Evolutionary conservation across 2,797 vertebrate genomes (phyloP), one percentile per base, ranked within the genome.

Genomic region (Pipistrellus pipistrellus): DNA sequence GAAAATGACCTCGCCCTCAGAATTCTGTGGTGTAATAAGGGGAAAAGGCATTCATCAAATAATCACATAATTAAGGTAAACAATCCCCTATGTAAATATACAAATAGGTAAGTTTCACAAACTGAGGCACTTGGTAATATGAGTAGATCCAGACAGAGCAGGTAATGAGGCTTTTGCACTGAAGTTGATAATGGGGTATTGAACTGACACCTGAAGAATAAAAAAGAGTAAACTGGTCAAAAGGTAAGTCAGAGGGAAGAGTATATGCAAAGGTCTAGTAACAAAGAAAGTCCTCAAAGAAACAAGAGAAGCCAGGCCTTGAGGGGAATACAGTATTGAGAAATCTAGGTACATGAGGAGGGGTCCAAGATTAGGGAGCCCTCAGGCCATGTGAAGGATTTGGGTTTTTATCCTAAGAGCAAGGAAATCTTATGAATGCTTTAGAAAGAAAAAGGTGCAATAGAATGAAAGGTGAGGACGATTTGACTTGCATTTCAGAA

Each of bases 31-130:
- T 76, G 25, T 86, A 73, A 75, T 18, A 44, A 87, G 7, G 41
- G 17, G 0, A 23, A 71, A 75, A 83, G 20, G 14, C 11, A 76
- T 89, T 64, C 78, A 73, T 55, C 35, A 72, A 87, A 57, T 64
- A 89, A 73, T 55, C 35, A 72, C 84, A 57, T 64, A 89, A 93
- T 90, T 85, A 89, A 93, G 62, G 59, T 10, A 87, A 84, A 62
- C 62, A 71, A 55, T 51, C 12, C 18, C 4, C 86, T 76, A 30
- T 53, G 0, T 84, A 86, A 68, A 88, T 64, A 84, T 9, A 62
- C 17, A 91, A 38, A 85, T 46, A 80, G 55, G n/a, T 57, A 81
- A 44, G n/a, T 81, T 91, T 87, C 84, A 69, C 0, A 69, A 68
- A 46, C 35, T 80, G 68, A 59, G 2, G 8, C 91, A 4, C 27